Evolutionary conservation across 2,888 invertebrate species (phyloP), one percentile per base, ranked within the genome.

Genomic region (Germaria angustata): DNA sequence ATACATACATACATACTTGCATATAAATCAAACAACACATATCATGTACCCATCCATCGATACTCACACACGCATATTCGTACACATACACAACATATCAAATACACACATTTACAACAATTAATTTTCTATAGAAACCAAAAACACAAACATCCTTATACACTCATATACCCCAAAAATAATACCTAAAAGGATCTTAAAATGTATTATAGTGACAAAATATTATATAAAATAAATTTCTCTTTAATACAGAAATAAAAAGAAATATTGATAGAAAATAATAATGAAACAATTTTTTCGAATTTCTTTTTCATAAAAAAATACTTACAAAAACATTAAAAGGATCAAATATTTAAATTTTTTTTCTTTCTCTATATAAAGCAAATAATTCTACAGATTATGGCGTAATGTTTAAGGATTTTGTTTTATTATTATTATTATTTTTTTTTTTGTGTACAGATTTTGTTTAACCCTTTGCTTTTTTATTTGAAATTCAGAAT

Each of bases 151-250:
- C 34, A 59, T 5, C 63, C 6, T 46, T 9, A 79, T 15, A 55
- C 15, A 53, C 9, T 20, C 28, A 46, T n/a, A 2, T 34, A 65
- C 34, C 34, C n/a, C 0, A 39, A 51, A 36, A 17, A n/a, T 49
- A 65, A 65, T 51, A 51, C 6, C 24, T 1, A 24, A 39, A 24
- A 15, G 11, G 9, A 51, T 49, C 3, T 36, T 15, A 17, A 49
- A 49, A 49, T 66, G 65, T 66, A 66, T 66, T n/a, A 66, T 66
- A 51, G 20, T 17, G 11, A 53, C 15, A 51, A 51, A 36, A 39
- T 11, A 20, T 9, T 15, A 9, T 49, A 49, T 24, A 1, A 39
- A 34, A n/a, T n/a, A 51, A 39, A 3, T 39, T 53, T 51, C 24
- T 66, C 51, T 66, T 39, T 39, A 24, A 15, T 2, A 9, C 20